Conservation (phyloP, 2,888 invertebrate genomes). For the Gandaritis pyraliata region DNA sequence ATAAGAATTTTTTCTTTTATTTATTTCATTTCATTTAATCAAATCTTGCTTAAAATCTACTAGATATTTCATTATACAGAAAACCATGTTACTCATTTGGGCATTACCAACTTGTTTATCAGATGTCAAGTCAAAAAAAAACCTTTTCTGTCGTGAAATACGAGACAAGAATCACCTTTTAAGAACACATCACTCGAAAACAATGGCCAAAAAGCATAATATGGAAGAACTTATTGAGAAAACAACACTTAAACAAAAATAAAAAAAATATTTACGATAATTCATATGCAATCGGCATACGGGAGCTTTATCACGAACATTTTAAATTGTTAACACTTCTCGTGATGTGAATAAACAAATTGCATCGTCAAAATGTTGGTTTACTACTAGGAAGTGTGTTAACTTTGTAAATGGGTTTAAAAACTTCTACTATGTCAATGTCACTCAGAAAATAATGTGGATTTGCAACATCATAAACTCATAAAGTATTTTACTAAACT, state of each 20-base stretch:
- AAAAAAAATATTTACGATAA: slow-evolving; percentile 35
- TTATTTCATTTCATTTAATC: too few species aligned
- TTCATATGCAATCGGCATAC: slow-evolving; percentile 51
- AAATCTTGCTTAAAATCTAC: too few species aligned
- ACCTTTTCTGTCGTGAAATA: slow-evolving; percentile 13
- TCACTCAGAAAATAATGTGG: too few species aligned
- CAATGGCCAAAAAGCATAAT: slow-evolving; percentile 47
- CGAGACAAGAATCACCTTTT: slow-evolving; percentile 21
- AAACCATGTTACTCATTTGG: neutral
- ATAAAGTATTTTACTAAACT: too few species aligned
- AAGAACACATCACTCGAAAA: slow-evolving; percentile 44
- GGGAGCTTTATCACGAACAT: slow-evolving; percentile 51
- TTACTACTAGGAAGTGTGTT: slow-evolving; percentile 36
- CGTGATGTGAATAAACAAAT: slow-evolving; percentile 53
- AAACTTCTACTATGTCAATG: neutral
- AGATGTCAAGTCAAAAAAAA: slow-evolving; percentile 11
- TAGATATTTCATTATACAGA: neutral
- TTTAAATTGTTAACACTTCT: slow-evolving; percentile 49
- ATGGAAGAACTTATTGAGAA: slow-evolving; percentile 44
- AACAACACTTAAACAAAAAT: slow-evolving; percentile 42
- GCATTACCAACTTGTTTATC: slow-evolving; percentile 15
- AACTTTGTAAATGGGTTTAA: slow-evolving; percentile 29
- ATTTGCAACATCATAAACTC: too few species aligned
- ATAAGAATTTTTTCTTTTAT: too few species aligned
- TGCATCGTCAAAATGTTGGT: slow-evolving; percentile 40